These are phyloP conservation scores for Vannuccia rotundouncinata DNA, from an alignment of 2,888 invertebrate genomes.

Conservation along the genomic window DNA sequence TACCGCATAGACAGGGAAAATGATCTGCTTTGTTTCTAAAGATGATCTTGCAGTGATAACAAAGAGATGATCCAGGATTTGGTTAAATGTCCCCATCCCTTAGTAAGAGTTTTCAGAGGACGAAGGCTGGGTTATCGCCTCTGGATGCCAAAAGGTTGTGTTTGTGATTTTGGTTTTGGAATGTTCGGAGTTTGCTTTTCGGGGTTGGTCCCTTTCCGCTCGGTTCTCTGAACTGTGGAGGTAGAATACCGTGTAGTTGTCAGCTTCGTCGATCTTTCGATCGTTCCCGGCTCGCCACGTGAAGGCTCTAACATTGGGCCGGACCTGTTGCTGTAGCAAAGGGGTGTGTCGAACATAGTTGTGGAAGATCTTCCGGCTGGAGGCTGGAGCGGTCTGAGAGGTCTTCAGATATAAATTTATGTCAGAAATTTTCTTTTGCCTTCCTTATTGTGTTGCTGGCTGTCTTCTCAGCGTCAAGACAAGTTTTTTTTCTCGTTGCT, in stretches of 20 bases:
- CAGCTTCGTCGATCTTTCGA: constrained; percentile 15
- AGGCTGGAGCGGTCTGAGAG: no score
- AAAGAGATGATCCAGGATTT: background rate
- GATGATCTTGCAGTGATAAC: background rate
- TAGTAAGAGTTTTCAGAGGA: background rate
- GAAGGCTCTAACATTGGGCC: constrained; percentile 11
- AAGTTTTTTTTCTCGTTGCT: no score
- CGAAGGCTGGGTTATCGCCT: constrained; percentile 15
- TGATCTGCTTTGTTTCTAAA: background rate
- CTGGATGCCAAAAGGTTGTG: background rate
- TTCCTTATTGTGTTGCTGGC: no score
- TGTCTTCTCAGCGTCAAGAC: no score
- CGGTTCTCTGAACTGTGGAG: constrained; percentile 2
- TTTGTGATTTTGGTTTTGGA: background rate
- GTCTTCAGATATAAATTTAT: no score
- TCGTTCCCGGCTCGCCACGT: constrained; percentile 20
- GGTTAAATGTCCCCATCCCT: background rate
- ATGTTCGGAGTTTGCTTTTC: background rate
- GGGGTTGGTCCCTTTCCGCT: background rate
- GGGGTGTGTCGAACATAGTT: no score
- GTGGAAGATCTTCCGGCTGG: no score
- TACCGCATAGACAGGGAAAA: background rate
- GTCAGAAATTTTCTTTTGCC: no score
- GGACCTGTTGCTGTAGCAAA: background rate
- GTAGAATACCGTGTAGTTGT: constrained; percentile 4